phyloP scores from a whole-genome alignment of 2,888 invertebrate species.

The Drosophila recens region DNA sequence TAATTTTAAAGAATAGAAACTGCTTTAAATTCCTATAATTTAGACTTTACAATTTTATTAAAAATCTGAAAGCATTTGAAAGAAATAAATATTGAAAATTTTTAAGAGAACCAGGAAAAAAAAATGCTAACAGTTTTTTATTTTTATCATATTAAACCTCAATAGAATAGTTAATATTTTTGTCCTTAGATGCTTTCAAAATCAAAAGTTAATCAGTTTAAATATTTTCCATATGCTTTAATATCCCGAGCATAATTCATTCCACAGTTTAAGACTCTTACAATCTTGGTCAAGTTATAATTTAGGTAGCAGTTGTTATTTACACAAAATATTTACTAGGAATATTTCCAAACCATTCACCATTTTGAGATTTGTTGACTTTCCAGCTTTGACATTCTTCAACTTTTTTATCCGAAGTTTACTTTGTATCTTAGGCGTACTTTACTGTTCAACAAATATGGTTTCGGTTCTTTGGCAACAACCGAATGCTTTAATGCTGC shows the following conservation, averaged over 20 bases:
- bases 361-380: constrained; percentile 7
- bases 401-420: not conserved
- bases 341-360: not conserved
- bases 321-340: not conserved
- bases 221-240: not conserved
- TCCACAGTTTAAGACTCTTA: not conserved
- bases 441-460: constrained; percentile 21
- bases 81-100: too few relatives aligned
- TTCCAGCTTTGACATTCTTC: constrained; percentile 2
- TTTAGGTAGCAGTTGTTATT: not conserved
- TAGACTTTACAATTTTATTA: too few relatives aligned
- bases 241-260: not conserved
- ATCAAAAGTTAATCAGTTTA: too few relatives aligned
- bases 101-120: too few relatives aligned
- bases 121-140: too few relatives aligned
- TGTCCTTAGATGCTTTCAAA: not conserved
- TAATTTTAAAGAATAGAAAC: too few relatives aligned
- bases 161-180: not conserved
- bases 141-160: too few relatives aligned
- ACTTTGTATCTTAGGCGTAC: constrained; percentile 15
- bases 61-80: too few relatives aligned
- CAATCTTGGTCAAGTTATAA: not conserved
- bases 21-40: too few relatives aligned
- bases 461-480: constrained; percentile 20
- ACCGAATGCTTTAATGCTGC: constrained; percentile 39